Conservation (phyloP, 1,140 invertebrate genomes). For the Zaprionus kolodkinae region DNA sequence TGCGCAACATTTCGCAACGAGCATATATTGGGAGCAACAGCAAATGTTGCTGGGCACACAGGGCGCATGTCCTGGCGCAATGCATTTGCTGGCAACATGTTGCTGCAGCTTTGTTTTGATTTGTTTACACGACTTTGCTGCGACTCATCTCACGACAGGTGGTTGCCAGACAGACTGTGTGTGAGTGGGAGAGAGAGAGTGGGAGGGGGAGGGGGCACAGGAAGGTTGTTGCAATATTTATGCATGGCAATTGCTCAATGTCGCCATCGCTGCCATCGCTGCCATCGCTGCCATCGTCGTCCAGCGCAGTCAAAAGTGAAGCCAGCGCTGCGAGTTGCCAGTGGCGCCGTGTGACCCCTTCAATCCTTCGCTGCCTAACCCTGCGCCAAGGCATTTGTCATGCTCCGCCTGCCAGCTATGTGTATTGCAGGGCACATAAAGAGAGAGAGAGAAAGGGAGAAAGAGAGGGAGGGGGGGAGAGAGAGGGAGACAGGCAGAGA, state of each 20-base stretch:
- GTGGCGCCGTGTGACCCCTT: not conserved
- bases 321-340: slow-evolving; percentile 7
- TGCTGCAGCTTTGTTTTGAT: slow-evolving; percentile 1
- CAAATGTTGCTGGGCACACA: slow-evolving; percentile 17
- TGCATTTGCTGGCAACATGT: slow-evolving; percentile 23
- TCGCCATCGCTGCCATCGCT: slow-evolving; percentile 36
- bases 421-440: not conserved
- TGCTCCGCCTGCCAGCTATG: slow-evolving; percentile 18
- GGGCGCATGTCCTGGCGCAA: slow-evolving; percentile 10
- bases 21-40: too few relatives aligned
- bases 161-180: slow-evolving; percentile 18
- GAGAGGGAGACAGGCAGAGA: not conserved
- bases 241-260: slow-evolving; percentile 76
- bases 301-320: slow-evolving; percentile 38
- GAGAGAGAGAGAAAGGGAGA: not conserved
- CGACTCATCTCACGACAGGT: slow-evolving; percentile 29
- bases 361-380: not conserved
- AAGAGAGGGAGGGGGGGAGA: not conserved
- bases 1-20: slow-evolving; percentile 16
- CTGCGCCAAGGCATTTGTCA: slow-evolving; percentile 62
- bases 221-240: slow-evolving; percentile 57
- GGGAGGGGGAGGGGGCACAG: not conserved
- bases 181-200: slow-evolving; percentile 8
- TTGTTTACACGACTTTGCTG: not conserved
- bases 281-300: slow-evolving; percentile 20